phyloP scores from a whole-genome alignment of 2,113 vertebrate genomes.

The Baryphthengus martii region DNA sequence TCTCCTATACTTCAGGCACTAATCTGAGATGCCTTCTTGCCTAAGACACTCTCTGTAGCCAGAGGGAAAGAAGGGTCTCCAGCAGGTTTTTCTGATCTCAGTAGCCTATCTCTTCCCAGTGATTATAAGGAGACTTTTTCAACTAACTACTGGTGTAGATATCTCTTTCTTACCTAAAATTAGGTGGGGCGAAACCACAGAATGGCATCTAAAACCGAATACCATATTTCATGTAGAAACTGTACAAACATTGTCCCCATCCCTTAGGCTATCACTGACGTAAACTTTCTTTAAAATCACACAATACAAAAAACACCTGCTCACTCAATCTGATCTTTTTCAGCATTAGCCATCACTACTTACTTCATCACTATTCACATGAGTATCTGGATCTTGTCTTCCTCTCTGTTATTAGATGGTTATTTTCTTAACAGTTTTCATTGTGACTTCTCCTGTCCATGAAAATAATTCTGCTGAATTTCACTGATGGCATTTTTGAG shows the following conservation, averaged over 20 bases:
- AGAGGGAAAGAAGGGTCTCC: not conserved
- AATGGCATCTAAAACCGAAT: not conserved
- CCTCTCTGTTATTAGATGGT: not conserved
- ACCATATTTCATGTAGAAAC: not conserved
- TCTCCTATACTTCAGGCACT: not conserved
- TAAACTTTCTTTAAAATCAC: not conserved
- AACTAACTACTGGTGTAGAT: not conserved
- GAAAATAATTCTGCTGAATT: not conserved
- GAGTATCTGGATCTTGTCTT: not conserved
- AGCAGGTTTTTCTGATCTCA: not conserved
- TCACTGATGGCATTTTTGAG: not conserved
- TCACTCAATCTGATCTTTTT: not conserved
- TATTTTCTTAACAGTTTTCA: not conserved
- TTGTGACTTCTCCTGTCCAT: not conserved
- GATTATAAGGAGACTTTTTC: not conserved
- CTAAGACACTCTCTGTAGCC: not conserved
- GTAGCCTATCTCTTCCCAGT: not conserved
- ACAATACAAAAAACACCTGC: not conserved
- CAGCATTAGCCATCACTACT: not conserved
- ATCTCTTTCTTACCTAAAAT: not conserved
- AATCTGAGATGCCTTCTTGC: not conserved
- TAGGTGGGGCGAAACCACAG: not conserved
- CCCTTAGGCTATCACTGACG: not conserved
- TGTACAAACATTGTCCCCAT: rapidly evolving
- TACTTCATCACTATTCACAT: not conserved